phyloP scores from a whole-genome alignment of 2,888 invertebrate genomes.

The Chesias legatella region DNA sequence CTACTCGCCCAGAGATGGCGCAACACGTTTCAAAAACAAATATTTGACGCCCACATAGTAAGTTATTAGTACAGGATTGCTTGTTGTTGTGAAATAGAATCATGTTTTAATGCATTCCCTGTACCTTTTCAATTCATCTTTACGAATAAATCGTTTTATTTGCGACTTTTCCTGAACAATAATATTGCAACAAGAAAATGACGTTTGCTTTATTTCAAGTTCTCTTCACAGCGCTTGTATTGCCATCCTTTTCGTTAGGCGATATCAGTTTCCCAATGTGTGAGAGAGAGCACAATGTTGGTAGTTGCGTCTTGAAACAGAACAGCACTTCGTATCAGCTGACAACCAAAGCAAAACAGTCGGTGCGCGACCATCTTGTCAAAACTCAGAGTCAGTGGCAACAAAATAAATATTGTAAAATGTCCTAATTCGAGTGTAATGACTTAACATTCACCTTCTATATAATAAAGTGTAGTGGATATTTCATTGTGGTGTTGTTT shows the following conservation, averaged over 20 bases:
- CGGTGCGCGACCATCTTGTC: conserved; percentile 82
- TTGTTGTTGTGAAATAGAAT: conserved; percentile 71
- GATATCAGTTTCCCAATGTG: conserved; percentile 7
- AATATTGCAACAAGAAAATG: conserved; percentile 70
- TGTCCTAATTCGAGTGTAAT: conserved; percentile 73
- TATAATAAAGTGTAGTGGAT: conserved; percentile 68
- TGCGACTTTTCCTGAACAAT: conserved; percentile 61
- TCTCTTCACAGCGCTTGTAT: conserved; percentile 49
- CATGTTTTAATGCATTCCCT: conserved; percentile 40
- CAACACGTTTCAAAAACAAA: conserved; percentile 36
- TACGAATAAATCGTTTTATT: conserved; percentile 45
- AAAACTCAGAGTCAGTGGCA: conserved; percentile 77
- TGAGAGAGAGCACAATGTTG: conserved; percentile 42
- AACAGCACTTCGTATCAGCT: conserved; percentile 78
- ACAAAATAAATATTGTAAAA: conserved; percentile 78
- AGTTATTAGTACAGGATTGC: conserved; percentile 49
- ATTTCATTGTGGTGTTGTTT: conserved; percentile 66
- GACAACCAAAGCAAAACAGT: conserved; percentile 82
- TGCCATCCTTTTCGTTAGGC: conserved; percentile 44
- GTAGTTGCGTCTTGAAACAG: conserved; percentile 49
- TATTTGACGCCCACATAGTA: conserved; percentile 67
- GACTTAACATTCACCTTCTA: conserved; percentile 67
- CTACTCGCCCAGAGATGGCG: conserved; percentile 53
- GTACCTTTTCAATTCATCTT: conserved; percentile 65
- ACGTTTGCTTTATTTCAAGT: conserved; percentile 62